Conservation (phyloP, 2,888 invertebrate species). For the Sarcophaga rosellei region DNA sequence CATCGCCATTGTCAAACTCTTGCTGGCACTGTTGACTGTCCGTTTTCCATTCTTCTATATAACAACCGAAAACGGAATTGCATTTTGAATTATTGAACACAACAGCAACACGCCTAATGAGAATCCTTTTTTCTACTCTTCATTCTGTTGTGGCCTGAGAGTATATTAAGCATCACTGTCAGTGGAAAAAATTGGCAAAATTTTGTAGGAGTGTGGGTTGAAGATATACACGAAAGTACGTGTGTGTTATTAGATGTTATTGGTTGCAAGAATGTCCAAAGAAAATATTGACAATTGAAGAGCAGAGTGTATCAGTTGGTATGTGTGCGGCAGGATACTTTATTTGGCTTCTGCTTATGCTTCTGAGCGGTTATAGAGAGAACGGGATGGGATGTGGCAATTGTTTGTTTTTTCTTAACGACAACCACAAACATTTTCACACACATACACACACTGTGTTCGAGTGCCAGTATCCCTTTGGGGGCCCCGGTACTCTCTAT, state of each 20-base stretch:
- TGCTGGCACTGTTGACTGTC: background rate
- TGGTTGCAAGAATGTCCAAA: background rate
- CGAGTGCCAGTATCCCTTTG: background rate
- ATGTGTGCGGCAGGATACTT: background rate
- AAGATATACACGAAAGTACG: background rate
- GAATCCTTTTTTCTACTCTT: constrained; percentile 9
- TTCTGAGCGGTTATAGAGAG: background rate
- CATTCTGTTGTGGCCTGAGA: constrained; percentile 10
- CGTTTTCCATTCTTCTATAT: too few species aligned
- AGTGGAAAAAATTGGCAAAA: too few species aligned
- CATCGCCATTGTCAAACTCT: background rate
- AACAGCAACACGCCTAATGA: constrained; percentile 57
- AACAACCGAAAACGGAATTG: constrained; percentile 38
- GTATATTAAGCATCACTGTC: background rate
- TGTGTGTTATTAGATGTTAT: constrained; percentile 13
- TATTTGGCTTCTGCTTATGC: background rate
- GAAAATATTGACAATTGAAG: background rate
- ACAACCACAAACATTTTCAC: background rate
- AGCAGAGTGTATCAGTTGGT: background rate
- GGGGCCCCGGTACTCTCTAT: constrained; percentile 20
- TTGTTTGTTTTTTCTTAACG: constrained; percentile 32
- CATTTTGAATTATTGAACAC: constrained; percentile 64
- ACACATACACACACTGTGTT: background rate
- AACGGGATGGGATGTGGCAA: background rate
- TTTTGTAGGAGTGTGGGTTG: too few species aligned